These are phyloP conservation scores for Ceratothoa steindachneri DNA, from an alignment of 2,888 invertebrate genomes.

Conservation along the genomic window DNA sequence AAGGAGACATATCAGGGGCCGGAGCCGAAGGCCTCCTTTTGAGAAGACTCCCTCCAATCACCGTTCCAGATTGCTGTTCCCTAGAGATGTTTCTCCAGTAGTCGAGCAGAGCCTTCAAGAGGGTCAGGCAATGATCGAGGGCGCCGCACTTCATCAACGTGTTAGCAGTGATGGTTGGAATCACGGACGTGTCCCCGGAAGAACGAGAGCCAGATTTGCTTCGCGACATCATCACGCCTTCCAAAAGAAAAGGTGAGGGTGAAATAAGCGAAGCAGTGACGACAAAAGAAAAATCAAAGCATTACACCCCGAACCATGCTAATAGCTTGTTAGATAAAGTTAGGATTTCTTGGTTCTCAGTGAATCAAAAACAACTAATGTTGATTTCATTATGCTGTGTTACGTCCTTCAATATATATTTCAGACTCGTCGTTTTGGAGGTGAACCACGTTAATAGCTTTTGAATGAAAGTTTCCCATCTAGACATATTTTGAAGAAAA, in stretches of 20 bases:
- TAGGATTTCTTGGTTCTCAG: too few relatives aligned
- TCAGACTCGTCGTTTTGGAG: too few relatives aligned
- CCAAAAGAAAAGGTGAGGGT: constrained; percentile 38
- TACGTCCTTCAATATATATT: too few relatives aligned
- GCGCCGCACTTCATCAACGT: constrained; percentile 66
- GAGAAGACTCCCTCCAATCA: constrained; percentile 66
- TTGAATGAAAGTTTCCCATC: too few relatives aligned
- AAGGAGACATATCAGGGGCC: constrained; percentile 90
- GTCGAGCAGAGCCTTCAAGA: constrained; percentile 67
- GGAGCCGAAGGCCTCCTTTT: constrained; percentile 74
- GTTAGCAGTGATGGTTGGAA: constrained; percentile 68
- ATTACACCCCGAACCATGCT: constrained; percentile 20
- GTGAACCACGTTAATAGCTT: too few relatives aligned
- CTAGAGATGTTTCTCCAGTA: constrained; percentile 64
- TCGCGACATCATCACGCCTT: constrained; percentile 71
- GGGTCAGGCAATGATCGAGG: constrained; percentile 67
- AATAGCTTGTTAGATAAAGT: too few relatives aligned
- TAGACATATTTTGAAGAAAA: too few relatives aligned
- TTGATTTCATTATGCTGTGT: too few relatives aligned
- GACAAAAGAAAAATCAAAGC: constrained; percentile 7
- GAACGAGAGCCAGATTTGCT: constrained; percentile 59
- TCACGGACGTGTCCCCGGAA: constrained; percentile 59
- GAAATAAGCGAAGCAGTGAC: background rate
- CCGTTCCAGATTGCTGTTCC: constrained; percentile 52
- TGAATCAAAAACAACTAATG: too few relatives aligned